A percentile compares a stretch with the other conserved stretches of the same genome.
These are phyloP conservation scores for Jacana jacana DNA, from an alignment of 2,113 vertebrate species.

Conservation along the genomic window DNA sequence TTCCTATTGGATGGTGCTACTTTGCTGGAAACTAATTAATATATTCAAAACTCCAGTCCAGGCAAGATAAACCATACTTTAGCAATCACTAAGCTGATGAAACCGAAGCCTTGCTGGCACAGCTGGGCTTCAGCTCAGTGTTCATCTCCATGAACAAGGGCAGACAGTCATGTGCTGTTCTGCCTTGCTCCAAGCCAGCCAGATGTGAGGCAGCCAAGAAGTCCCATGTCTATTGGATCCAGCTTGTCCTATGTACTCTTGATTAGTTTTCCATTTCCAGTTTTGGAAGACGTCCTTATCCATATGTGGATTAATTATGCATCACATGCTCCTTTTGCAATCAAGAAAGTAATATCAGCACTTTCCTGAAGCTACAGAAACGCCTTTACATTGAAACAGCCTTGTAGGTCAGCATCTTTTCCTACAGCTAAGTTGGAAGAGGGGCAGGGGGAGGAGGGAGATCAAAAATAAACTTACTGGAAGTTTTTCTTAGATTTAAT, in stretches of 20 bases:
- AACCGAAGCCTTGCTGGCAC: background rate
- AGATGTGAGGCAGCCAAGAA: constrained; percentile 30
- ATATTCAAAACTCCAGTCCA: background rate
- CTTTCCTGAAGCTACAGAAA: constrained; percentile 7
- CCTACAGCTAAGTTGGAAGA: background rate
- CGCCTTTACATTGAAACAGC: background rate
- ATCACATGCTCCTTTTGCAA: background rate
- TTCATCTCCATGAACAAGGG: background rate
- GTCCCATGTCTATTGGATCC: background rate
- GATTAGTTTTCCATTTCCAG: constrained; percentile 28
- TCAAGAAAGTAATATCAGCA: background rate
- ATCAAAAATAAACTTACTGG: background rate
- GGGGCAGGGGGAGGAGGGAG: background rate
- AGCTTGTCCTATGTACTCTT: background rate
- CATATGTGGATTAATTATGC: constrained; percentile 16
- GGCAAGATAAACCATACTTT: background rate
- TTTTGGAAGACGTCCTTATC: background rate
- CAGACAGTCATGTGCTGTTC: background rate
- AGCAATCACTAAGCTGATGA: background rate
- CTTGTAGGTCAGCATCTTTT: background rate
- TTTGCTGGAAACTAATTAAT: background rate
- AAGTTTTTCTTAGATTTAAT: background rate
- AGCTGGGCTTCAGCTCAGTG: background rate
- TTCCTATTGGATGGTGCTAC: background rate
- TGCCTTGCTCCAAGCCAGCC: background rate